Conservation (phyloP, 2,797 vertebrate genomes). For the Anguilla megastoma region DNA sequence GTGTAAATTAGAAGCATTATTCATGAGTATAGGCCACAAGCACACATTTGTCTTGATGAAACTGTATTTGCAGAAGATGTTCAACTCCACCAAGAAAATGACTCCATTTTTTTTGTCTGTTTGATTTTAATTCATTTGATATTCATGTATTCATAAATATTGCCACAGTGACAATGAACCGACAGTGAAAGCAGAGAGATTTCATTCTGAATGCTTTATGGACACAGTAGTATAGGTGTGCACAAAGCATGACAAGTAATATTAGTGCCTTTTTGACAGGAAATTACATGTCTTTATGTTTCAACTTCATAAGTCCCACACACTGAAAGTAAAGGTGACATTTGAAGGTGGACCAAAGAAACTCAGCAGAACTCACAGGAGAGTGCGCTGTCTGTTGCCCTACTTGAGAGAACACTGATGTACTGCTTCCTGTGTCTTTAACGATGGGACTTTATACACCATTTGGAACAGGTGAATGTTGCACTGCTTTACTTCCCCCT, state of each 20-base stretch:
- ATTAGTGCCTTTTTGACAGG: not conserved
- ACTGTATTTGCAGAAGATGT: not conserved
- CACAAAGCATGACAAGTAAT: not conserved
- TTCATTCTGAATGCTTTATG: not conserved
- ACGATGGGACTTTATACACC: not conserved
- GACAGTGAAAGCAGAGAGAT: not conserved
- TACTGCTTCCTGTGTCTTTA: not conserved
- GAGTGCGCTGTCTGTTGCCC: not conserved
- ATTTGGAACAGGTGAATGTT: not conserved
- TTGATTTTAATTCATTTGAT: not conserved
- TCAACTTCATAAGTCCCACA: not conserved
- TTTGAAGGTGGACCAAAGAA: not conserved
- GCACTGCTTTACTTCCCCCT: not conserved
- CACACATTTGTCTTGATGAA: not conserved
- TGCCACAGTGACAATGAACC: not conserved
- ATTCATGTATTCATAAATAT: not conserved
- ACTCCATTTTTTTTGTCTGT: not conserved
- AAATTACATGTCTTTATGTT: not conserved
- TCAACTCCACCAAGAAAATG: not conserved
- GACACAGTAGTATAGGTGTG: not conserved
- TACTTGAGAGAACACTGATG: not conserved
- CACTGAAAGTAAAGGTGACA: not conserved
- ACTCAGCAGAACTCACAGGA: not conserved
- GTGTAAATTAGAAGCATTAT: not conserved
- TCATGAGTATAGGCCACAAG: not conserved